Evolutionary conservation across 2,113 vertebrate species (phyloP).

Genomic region (Callithrix jacchus): DNA sequence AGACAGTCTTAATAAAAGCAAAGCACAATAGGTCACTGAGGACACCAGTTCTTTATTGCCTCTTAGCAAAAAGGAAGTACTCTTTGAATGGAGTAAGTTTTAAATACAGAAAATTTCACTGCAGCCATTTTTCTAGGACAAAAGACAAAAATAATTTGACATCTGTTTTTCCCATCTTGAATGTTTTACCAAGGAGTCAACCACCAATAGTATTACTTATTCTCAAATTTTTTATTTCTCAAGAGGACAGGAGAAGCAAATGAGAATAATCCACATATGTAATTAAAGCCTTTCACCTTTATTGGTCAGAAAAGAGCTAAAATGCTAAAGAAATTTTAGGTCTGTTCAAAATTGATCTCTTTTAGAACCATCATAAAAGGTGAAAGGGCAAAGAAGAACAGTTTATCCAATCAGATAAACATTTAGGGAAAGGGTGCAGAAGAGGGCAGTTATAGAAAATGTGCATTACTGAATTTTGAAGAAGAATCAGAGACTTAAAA

Average conservation of each 20-base stretch:
- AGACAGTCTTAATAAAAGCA: background rate
- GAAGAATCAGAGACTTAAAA: background rate
- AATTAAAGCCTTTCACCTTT: constrained; percentile 78
- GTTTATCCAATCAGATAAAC: constrained; percentile 9
- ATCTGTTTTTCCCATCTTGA: constrained; percentile 74
- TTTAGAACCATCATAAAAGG: constrained; percentile 42
- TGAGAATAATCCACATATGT: constrained; percentile 26
- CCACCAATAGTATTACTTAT: constrained; percentile 43
- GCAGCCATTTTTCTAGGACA: constrained; percentile 72
- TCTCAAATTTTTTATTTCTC: constrained; percentile 39
- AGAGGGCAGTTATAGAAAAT: background rate
- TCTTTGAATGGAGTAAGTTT: constrained; percentile 44
- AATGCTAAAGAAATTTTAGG: constrained; percentile 66
- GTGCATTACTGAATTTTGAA: background rate
- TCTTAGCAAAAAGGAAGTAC: constrained; percentile 5
- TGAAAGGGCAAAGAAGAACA: background rate
- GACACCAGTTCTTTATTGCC: background rate
- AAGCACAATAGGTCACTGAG: background rate
- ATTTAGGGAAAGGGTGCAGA: background rate
- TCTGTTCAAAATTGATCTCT: constrained; percentile 16
- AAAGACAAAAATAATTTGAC: constrained; percentile 75
- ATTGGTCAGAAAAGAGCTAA: constrained; percentile 57
- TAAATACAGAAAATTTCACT: constrained; percentile 72
- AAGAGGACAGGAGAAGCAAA: constrained; percentile 52
- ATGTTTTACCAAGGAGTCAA: constrained; percentile 51